Evolutionary conservation across 2,888 invertebrate species (phyloP), one percentile per base, ranked within the genome.

Genomic region (Drosophila buzzatii): DNA sequence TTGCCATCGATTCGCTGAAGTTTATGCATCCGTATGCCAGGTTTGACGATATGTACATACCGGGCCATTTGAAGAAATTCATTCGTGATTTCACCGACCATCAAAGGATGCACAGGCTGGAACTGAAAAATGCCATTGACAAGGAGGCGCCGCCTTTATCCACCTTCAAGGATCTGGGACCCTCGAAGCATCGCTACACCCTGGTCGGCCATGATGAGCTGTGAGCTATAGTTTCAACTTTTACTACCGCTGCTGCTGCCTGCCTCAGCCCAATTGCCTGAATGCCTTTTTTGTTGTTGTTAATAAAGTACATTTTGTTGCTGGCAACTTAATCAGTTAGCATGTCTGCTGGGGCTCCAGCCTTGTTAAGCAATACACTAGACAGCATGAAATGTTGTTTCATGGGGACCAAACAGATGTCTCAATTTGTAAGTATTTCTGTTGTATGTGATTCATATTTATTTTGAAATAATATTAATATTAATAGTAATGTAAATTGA

Each of bases 1-100:
- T 85, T 7, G 89, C 84, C 59, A 86, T 89, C 20, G 84, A 85
- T 61, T 86, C 87, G 6, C 52, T 89, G 10, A 49, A 67, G 16
- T 69, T 62, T 14, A 79, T 84, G 74, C 74, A 63, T 62, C 53
- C 58, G 3, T 85, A 76, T 56, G 16, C 49, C 0, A 49, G 59
- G 1, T 69, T 76, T 12, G 49, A 31, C 7, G 71, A 85, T 10
- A 73, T 83, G 42, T 79, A 79, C 42, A 79, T 71, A n/a, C 76
- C 74, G 0, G 79, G 79, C 0, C 62, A 79, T 42, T 53, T 89
- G 2, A 69, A 60, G 39, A 7, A 27, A 7, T 86, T 84, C 33
- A 42, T 85, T 16, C 45, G 70, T 9, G 35, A 58, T 8, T 89
- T 76, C 8, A 58, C 41, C 10, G 27, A 10, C 6, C 35, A 33